Base-by-base conservation (phyloP, 1,140 invertebrate species). In the Drosophila sproati region DNA sequence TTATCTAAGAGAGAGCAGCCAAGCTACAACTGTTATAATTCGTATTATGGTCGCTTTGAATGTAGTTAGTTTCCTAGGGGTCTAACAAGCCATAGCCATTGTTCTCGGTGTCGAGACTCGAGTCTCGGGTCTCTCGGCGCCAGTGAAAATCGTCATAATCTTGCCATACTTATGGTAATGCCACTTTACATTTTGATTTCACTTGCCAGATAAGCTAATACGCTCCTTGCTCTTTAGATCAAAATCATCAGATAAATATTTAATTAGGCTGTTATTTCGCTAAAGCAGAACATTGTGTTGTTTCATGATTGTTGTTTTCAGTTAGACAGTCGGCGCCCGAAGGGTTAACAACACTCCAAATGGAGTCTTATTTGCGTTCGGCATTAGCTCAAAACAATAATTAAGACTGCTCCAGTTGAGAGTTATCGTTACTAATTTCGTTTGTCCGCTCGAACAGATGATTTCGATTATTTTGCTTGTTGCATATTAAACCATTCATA, bases 191-290 rank as follows among this genome's bases (percentile, higher is more conserved):
- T 35, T 71, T 37, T 67, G 79, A 86, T 87, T 77, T 70, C 50
- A 70, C 63, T 78, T 48, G 63, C n/a, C 45, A 62, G 82, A 86
- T 86, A 86, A 82, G 67, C 48, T 76, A 68, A 81, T 82, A 73
- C 47, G 50, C 61, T 81, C 81, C 78, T 70, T 73, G 67, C 75
- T 73, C 67, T 73, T 62, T 60, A 66, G 71, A 86, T 86, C 41
- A n/a, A 72, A 78, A 82, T 87, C 82, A 57, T 20, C 32, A 67
- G 79, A 86, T 86, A 86, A 86, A 87, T 87, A 87, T 86, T 86
- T 82, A 86, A 86, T 86, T 86, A 87, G 82, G 54, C 63, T 66
- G 87, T 87, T 82, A 69, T 86, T 82, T 82, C 70, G 77, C 73
- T 48, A 56, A 64, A 64, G 77, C 57, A 78, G 72, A 80, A 62